These are phyloP conservation scores for Neodiprion fabricii DNA, from an alignment of 1,140 invertebrate genomes.

Conservation along the genomic window DNA sequence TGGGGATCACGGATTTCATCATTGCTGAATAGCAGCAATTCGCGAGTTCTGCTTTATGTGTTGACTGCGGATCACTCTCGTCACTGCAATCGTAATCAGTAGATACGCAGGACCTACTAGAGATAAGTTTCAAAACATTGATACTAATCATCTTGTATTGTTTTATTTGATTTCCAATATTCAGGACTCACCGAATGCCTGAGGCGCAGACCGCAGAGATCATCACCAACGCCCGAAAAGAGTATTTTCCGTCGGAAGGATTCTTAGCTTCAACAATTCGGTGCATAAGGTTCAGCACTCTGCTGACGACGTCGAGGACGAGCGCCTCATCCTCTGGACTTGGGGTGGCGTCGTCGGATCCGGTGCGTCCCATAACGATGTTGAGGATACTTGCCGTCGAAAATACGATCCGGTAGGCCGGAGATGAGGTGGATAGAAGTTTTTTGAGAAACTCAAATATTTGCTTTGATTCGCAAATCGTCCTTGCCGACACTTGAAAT, in stretches of 20 bases:
- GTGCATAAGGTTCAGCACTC: not conserved
- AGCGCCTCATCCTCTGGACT: too few species aligned
- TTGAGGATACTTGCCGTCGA: not conserved
- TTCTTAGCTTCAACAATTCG: not conserved
- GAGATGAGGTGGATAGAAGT: not conserved
- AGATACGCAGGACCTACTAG: not conserved
- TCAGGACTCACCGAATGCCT: not conserved
- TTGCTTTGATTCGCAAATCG: not conserved
- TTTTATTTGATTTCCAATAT: not conserved
- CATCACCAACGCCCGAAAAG: not conserved
- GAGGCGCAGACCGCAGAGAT: not conserved
- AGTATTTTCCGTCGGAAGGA: not conserved
- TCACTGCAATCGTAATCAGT: not conserved
- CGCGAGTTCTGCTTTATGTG: constrained; percentile 18
- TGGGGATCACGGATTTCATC: constrained; percentile 30
- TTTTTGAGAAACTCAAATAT: not conserved
- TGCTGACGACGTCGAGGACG: not conserved
- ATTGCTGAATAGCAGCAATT: constrained; percentile 14
- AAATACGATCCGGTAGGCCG: not conserved
- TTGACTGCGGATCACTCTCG: not conserved
- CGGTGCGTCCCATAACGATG: not conserved
- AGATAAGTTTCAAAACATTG: not conserved
- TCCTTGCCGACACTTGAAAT: not conserved
- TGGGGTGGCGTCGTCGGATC: too few species aligned
- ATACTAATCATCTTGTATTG: not conserved